Base-by-base conservation (phyloP, 2,797 vertebrate species). In the Lagothrix lagotricha region DNA sequence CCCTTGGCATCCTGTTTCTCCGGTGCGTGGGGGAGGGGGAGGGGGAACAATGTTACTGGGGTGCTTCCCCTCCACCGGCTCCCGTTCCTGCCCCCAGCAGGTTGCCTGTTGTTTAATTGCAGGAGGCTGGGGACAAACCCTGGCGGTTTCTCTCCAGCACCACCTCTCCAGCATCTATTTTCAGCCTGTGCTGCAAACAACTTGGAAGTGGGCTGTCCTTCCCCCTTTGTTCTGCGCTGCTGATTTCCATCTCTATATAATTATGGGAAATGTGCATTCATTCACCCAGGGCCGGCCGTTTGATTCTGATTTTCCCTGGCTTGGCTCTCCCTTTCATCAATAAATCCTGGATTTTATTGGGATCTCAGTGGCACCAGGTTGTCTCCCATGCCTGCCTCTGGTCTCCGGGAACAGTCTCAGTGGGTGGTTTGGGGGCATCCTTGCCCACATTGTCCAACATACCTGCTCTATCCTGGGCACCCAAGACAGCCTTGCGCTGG, bases 11-110 rank as follows among this genome's bases (percentile, higher is more conserved):
- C 79, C 0, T 4, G 15, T 30, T 13, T 70, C 39, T 67, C 61
- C 0, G 3, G 61, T 67, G 7, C 17, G 0, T 1, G 7, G 33
- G 33, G 15, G 58, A 30, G 2, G 1, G 15, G 33, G 30, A 0
- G 3, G 0, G 15, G 7, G 61, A 9, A 17, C 22, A 26, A 36
- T 4, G 13, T 39, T 14, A 10, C 87, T 36, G 20, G 73, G 20
- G 61, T 1, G 22, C 24, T 26, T 73, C 75, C 36, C 52, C 39
- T 2, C 8, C 9, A 0, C 7, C 0, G 14, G 79, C 70, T 19
- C 33, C 33, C 22, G 0, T 2, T 5, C 19, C 52, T 48, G 39
- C 36, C 57, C 39, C 76, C n/a, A 5, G 24, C 0, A 1, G 0
- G 0, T 9, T 22, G 20, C 54, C 9, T 2, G 13, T 22, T 3